Conservation (phyloP, 2,888 invertebrate genomes). For the Platycheirus albimanus region DNA sequence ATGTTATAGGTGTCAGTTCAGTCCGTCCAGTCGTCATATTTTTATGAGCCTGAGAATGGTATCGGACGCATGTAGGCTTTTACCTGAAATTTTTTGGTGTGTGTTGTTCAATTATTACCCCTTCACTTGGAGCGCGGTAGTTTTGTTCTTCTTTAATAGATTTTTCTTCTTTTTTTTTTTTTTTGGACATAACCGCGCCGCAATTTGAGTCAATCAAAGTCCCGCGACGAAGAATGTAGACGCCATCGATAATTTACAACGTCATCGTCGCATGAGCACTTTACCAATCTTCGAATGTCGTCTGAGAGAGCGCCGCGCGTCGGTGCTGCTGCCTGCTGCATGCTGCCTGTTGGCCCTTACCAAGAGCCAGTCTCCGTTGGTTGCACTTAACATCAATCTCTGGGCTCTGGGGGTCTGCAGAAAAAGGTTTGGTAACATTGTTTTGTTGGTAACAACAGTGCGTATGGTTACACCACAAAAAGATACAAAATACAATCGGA, state of each 20-base stretch:
- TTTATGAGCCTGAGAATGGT: conserved; percentile 50
- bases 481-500: conserved; percentile 51
- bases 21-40: conserved; percentile 56
- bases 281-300: conserved; percentile 65
- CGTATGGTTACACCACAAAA: conserved; percentile 54
- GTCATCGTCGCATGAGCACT: conserved; percentile 74
- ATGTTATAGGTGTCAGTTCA: conserved; percentile 44
- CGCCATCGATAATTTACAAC: conserved; percentile 76
- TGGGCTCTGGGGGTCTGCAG: conserved; percentile 37
- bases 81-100: conserved; percentile 50
- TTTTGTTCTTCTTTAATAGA: conserved; percentile 36
- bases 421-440: neutral
- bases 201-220: conserved; percentile 74
- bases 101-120: conserved; percentile 66
- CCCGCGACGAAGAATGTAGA: conserved; percentile 75
- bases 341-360: conserved; percentile 3
- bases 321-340: neutral
- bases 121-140: conserved; percentile 30
- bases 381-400: conserved; percentile 56
- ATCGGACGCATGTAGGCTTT: neutral
- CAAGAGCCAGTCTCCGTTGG: neutral
- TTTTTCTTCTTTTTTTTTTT: conserved; percentile 27
- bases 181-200: conserved; percentile 56
- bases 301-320: conserved; percentile 19
- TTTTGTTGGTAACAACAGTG: conserved; percentile 26